Evolutionary conservation across 2,113 vertebrate genomes (phyloP), one percentile per base, ranked within the genome.

Genomic region (Pontoporia blainvillei): DNA sequence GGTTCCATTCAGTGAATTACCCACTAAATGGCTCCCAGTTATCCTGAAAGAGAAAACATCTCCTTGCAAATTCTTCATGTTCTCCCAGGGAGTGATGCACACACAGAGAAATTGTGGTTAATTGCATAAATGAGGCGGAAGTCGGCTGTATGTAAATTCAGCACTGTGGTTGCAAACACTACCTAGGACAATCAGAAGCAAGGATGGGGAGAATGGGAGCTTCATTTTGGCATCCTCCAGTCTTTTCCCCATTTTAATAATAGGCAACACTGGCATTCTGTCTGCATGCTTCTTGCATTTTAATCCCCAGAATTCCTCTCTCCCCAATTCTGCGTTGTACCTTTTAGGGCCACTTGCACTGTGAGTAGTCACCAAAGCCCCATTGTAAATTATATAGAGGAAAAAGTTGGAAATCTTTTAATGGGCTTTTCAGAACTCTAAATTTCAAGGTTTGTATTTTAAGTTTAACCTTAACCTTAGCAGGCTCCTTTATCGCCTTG

Each of bases 281-380:
- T 95, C 44, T 54, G 49, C 61, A n/a, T 2, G 6, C 39, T 52
- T 27, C 15, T 1, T 83, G 61, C 46, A 29, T 84, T 59, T 85
- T 27, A 69, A 31, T 54, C 88, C 96, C 73, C 73, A 94, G 78
- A 79, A 52, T 86, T 79, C 72, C 71, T 52, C 59, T 93, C 91
- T 85, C 82, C 18, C 41, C 66, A 49, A 39, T 61, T 81, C 54
- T 71, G 25, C 36, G 1, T 17, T 61, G 27, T 88, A 46, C 23
- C 5, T 66, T 71, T 82, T 34, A 86, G 54, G 34, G n/a, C 67
- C 41, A 5, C 25, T 17, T 49, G 52, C 0, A 0, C 17, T 31
- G 20, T 25, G 54, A 72, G 31, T 54, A 75, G 52, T 41, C 66
- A 81, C 44, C 72, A 90, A 78, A 87, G 36, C 34, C 86, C 49